Conservation (phyloP, 1,140 invertebrate species). For the Zaprionus lachaisei region DNA sequence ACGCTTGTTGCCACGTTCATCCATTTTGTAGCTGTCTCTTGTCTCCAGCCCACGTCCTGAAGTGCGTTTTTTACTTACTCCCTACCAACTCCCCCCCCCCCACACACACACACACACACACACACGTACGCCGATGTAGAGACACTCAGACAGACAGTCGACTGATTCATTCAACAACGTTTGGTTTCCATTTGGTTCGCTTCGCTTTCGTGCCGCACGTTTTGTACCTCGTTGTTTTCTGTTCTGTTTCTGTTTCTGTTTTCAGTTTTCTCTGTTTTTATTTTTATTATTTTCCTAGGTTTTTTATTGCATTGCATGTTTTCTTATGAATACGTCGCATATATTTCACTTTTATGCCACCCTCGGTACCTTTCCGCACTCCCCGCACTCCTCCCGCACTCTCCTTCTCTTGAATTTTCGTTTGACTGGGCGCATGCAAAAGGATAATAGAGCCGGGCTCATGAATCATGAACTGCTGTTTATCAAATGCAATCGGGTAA, state of each 20-base stretch:
- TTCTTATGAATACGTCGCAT: constrained; percentile 53
- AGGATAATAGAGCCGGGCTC: constrained; percentile 70
- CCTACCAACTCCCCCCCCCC: not conserved
- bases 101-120: not conserved
- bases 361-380: constrained; percentile 7
- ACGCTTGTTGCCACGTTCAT: constrained; percentile 75
- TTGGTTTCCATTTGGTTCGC: constrained; percentile 52
- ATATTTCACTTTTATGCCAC: constrained; percentile 59
- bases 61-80: constrained; percentile 56
- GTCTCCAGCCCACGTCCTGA: constrained; percentile 48
- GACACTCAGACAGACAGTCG: constrained; percentile 38
- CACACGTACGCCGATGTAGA: not conserved
- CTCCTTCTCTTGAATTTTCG: constrained; percentile 19
- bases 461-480: constrained; percentile 73
- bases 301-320: constrained; percentile 74
- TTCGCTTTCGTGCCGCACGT: constrained; percentile 68
- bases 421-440: constrained; percentile 51
- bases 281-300: constrained; percentile 20
- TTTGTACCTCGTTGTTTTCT: constrained; percentile 45
- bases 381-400: not conserved
- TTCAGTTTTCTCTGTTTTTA: constrained; percentile 25
- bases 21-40: constrained; percentile 64
- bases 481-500: constrained; percentile 60
- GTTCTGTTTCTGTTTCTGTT: constrained; percentile 5
- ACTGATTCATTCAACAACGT: constrained; percentile 62